A percentile compares a stretch with the other conserved stretches of the same genome.
phyloP scores from a whole-genome alignment of 1,140 invertebrate species.

The Zaprionus taronus region DNA sequence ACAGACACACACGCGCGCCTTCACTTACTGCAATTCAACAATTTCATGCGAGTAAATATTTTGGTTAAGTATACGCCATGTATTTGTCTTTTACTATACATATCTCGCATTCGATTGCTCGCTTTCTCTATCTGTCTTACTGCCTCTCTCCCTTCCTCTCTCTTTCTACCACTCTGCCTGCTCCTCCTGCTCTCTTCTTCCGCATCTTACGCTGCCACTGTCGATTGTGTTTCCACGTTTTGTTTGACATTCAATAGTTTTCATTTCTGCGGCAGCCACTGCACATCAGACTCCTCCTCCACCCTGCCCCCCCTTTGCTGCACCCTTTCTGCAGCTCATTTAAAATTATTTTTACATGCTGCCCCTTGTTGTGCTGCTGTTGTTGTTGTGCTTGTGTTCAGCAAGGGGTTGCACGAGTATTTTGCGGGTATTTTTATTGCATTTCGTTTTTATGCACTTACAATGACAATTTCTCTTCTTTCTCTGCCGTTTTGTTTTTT shows the following conservation, averaged over 20 bases:
- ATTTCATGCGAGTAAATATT: slow-evolving; percentile 68
- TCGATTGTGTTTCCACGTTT: slow-evolving; percentile 68
- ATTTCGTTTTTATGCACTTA: slow-evolving; percentile 79
- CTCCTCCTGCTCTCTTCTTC: neutral
- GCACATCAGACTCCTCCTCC: slow-evolving; percentile 11
- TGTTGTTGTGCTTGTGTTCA: slow-evolving; percentile 45
- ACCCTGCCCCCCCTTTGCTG: neutral
- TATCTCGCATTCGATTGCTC: slow-evolving; percentile 7
- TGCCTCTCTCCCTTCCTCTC: slow-evolving; percentile 13
- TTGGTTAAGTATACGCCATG: slow-evolving; percentile 77
- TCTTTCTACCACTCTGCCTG: neutral
- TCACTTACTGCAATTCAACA: slow-evolving; percentile 27
- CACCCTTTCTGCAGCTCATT: slow-evolving; percentile 56
- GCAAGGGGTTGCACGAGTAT: slow-evolving; percentile 49
- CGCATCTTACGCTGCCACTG: slow-evolving; percentile 29
- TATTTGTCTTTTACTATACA: slow-evolving; percentile 9
- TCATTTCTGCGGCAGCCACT: slow-evolving; percentile 60
- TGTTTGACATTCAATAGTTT: slow-evolving; percentile 81
- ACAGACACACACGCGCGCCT: slow-evolving; percentile 14
- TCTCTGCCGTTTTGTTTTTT: slow-evolving; percentile 6
- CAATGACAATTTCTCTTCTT: slow-evolving; percentile 66
- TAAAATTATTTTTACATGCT: slow-evolving; percentile 76
- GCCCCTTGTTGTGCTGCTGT: slow-evolving; percentile 46
- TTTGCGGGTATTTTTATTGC: slow-evolving; percentile 78
- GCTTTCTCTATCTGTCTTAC: neutral